Percentiles rank a stretch among this genome's conserved stretches.
These are phyloP conservation scores for Synanthedon formicaeformis DNA, from an alignment of 2,888 invertebrate genomes.

Conservation along the genomic window DNA sequence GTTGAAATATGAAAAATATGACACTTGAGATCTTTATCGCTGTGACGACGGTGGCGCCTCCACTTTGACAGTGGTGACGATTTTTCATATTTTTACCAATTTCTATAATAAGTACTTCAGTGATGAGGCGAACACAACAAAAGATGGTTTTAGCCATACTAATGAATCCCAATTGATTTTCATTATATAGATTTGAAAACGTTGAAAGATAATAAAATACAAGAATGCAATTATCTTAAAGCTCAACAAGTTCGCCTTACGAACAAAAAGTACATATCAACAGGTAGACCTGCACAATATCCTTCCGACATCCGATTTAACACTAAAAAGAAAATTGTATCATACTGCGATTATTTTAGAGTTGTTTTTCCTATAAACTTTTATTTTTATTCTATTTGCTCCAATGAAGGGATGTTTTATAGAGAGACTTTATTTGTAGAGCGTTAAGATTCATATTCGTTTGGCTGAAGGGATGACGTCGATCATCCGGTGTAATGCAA, in stretches of 20 bases:
- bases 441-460: constrained; percentile 13
- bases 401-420: neutral
- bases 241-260: constrained; percentile 29
- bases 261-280: constrained; percentile 58
- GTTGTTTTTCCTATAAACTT: neutral
- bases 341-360: constrained; percentile 7
- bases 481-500: constrained; percentile 59
- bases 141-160: no score
- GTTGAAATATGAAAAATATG: no score
- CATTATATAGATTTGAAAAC: no score
- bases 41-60: no score
- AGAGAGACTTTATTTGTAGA: neutral
- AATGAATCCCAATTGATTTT: no score
- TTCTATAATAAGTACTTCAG: no score
- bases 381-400: no score
- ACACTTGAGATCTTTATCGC: no score
- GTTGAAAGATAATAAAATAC: no score
- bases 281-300: constrained; percentile 59
- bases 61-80: no score
- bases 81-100: no score
- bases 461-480: constrained; percentile 29
- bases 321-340: neutral
- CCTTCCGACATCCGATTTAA: constrained; percentile 54
- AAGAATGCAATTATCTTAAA: constrained; percentile 9
- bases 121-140: no score